Evolutionary conservation across 2,888 invertebrate genomes (phyloP).

Genomic region (Drosophila parthenogenetica): DNA sequence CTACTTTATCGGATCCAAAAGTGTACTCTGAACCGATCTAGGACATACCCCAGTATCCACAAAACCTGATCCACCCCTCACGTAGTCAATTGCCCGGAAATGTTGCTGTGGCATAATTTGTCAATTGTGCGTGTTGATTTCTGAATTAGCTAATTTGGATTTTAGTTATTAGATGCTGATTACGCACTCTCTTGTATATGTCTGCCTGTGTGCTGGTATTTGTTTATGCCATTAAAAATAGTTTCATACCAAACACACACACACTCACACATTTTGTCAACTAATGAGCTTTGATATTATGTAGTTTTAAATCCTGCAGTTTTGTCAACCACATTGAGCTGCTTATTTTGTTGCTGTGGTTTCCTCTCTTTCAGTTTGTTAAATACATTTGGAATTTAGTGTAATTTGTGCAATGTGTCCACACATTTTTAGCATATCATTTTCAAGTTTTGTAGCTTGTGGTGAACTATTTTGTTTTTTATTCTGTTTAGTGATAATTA

Average conservation of each 20-base stretch:
- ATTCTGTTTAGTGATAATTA: conserved; percentile 33
- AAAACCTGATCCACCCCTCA: conserved; percentile 36
- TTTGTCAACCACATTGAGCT: conserved; percentile 35
- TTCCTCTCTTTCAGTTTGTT: conserved; percentile 26
- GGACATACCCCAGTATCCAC: not conserved
- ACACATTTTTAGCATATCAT: conserved; percentile 25
- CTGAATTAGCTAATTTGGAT: conserved; percentile 82
- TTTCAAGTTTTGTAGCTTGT: conserved; percentile 22
- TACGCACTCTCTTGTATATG: conserved; percentile 50
- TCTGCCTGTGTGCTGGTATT: conserved; percentile 3
- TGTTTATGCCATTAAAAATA: conserved; percentile 45
- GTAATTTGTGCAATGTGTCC: conserved; percentile 46
- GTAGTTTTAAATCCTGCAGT: conserved; percentile 29
- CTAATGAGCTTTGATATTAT: conserved; percentile 68
- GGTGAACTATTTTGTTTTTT: conserved; percentile 13
- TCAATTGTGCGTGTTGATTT: conserved; percentile 82
- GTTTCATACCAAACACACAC: conserved; percentile 31
- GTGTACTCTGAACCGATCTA: conserved; percentile 1
- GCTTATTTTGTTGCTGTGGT: conserved; percentile 48
- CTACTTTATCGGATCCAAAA: conserved; percentile 18
- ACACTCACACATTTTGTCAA: conserved; percentile 33
- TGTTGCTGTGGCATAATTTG: conserved; percentile 80
- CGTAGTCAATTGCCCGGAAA: conserved; percentile 81
- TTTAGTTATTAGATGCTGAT: conserved; percentile 80
- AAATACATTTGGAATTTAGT: conserved; percentile 47